Evolutionary conservation across 2,888 invertebrate species (phyloP).

Genomic region (Cephus runcator): DNA sequence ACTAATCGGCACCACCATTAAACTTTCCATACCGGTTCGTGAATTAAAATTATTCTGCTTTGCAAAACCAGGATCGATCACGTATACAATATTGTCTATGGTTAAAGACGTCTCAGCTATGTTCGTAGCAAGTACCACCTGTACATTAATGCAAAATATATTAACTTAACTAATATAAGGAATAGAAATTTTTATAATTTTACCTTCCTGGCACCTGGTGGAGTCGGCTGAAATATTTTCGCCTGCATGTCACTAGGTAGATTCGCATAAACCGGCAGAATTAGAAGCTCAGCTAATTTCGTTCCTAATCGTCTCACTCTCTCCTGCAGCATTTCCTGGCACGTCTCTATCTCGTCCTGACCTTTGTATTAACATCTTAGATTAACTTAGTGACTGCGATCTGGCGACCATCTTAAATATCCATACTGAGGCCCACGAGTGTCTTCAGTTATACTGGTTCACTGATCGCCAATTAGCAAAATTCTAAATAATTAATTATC

Average conservation of each 20-base stretch:
- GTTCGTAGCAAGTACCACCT: slow-evolving; percentile 96
- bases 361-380: slow-evolving; percentile 61
- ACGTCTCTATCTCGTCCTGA: slow-evolving; percentile 91
- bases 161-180: not conserved
- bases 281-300: slow-evolving; percentile 90
- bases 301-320: slow-evolving; percentile 91
- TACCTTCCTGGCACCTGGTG: slow-evolving; percentile 92
- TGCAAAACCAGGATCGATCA: slow-evolving; percentile 99
- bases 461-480: not conserved
- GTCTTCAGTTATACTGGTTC: slow-evolving; percentile 1
- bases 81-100: slow-evolving; percentile 98
- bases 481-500: not conserved
- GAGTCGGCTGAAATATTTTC: slow-evolving; percentile 98
- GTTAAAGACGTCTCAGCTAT: slow-evolving; percentile 99
- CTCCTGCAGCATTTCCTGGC: slow-evolving; percentile 89
- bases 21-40: slow-evolving; percentile 97
- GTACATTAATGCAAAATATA: slow-evolving; percentile 16
- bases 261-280: slow-evolving; percentile 97
- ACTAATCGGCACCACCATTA: slow-evolving; percentile 98
- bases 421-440: not conserved
- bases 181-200: not conserved
- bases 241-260: slow-evolving; percentile 99
- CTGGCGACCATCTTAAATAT: not conserved
- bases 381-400: slow-evolving; percentile 9
- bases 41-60: slow-evolving; percentile 99